A percentile compares a stretch with the other conserved stretches of the same genome.
Evolutionary conservation across 2,113 vertebrate species (phyloP).

Genomic region (Thamnophis sirtalis): DNA sequence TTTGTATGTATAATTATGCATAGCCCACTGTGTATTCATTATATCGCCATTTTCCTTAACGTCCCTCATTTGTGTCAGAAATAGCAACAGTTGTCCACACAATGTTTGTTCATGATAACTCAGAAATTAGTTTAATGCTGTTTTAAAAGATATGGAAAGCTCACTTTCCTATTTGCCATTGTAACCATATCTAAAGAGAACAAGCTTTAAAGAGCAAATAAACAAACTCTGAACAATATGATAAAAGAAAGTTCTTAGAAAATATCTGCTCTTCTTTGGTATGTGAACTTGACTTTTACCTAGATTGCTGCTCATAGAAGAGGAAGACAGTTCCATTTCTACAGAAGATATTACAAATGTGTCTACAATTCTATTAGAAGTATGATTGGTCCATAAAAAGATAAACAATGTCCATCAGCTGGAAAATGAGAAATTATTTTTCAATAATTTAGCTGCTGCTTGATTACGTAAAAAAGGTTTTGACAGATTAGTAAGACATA

Average conservation of each 20-base stretch:
- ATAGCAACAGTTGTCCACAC: neutral
- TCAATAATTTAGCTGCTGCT: neutral
- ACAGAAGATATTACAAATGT: neutral
- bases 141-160: conserved; percentile 16
- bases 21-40: neutral
- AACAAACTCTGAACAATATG: conserved; percentile 16
- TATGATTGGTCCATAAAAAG: conserved; percentile 24
- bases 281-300: conserved; percentile 26
- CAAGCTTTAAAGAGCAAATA: conserved; percentile 11
- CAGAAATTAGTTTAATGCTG: neutral
- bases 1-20: neutral
- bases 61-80: conserved; percentile 8
- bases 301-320: conserved; percentile 3
- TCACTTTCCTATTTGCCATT: conserved; percentile 27
- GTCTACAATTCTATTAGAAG: conserved; percentile 18
- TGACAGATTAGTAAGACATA: neutral
- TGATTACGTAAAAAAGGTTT: conserved; percentile 2
- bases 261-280: neutral
- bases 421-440: conserved; percentile 35
- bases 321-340: conserved; percentile 2
- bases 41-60: neutral
- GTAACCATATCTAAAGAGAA: neutral
- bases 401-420: conserved; percentile 27
- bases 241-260: conserved; percentile 4
- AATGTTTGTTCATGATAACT: neutral